These are phyloP conservation scores for Hydriomena furcata DNA, from an alignment of 2,888 invertebrate genomes.

Conservation along the genomic window DNA sequence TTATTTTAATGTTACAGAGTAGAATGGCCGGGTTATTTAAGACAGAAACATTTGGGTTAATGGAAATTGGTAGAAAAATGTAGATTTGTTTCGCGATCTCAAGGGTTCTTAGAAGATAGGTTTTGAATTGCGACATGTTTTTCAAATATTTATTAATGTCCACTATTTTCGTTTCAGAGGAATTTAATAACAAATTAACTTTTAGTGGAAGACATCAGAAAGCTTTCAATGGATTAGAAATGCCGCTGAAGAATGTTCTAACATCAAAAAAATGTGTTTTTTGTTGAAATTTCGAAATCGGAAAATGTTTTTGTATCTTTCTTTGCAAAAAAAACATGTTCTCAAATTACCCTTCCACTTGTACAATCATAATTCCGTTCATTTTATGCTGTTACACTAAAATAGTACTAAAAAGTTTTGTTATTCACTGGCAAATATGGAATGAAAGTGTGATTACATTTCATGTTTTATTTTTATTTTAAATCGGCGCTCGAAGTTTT, in stretches of 20 bases:
- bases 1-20: constrained; percentile 43
- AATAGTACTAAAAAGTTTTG: constrained; percentile 13
- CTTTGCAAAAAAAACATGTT: too few species aligned
- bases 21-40: constrained; percentile 41
- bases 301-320: too few species aligned
- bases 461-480: constrained; percentile 17
- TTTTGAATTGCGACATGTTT: constrained; percentile 12
- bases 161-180: constrained; percentile 3
- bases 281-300: too few species aligned
- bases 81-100: constrained; percentile 33
- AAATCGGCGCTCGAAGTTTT: constrained; percentile 35
- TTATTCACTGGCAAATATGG: constrained; percentile 17
- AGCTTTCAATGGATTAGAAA: constrained; percentile 14
- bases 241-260: neutral
- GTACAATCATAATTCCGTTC: constrained; percentile 7
- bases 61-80: constrained; percentile 39
- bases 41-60: constrained; percentile 42
- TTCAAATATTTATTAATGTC: constrained; percentile 14
- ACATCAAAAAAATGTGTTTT: too few species aligned
- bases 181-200: neutral
- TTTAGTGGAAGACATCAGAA: constrained; percentile 18
- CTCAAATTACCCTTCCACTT: neutral
- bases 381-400: constrained; percentile 10
- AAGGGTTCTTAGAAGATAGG: constrained; percentile 5
- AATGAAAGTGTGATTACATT: constrained; percentile 22